phyloP scores from a whole-genome alignment of 2,888 invertebrate genomes.

The Limnephilus rhombicus region DNA sequence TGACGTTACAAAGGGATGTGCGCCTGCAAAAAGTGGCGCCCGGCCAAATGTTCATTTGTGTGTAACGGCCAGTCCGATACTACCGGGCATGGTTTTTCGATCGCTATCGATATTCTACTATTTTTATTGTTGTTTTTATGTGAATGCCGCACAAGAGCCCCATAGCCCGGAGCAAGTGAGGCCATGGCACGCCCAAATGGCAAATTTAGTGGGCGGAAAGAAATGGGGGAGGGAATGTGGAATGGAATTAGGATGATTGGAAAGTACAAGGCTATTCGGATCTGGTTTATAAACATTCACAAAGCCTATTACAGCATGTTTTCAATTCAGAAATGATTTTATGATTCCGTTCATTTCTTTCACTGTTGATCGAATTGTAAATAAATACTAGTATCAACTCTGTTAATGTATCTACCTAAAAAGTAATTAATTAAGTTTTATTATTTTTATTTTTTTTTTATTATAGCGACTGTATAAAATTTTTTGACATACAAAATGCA shows the following conservation, averaged over 20 bases:
- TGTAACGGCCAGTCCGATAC: conserved; percentile 60
- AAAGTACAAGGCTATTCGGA: background rate
- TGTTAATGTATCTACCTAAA: too few species aligned
- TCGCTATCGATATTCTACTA: conserved; percentile 4
- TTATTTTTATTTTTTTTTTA: too few species aligned
- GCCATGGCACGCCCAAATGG: background rate
- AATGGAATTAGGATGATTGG: background rate
- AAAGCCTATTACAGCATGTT: background rate
- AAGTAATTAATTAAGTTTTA: too few species aligned
- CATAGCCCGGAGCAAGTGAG: background rate
- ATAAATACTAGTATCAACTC: background rate
- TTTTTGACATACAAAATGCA: too few species aligned
- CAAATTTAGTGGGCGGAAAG: background rate
- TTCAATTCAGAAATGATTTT: background rate
- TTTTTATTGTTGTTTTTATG: background rate
- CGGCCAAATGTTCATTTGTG: conserved; percentile 65
- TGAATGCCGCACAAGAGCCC: background rate
- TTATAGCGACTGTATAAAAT: too few species aligned
- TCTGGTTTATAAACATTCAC: background rate
- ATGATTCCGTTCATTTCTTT: background rate
- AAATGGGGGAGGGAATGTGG: background rate
- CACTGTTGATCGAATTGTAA: background rate
- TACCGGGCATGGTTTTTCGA: conserved; percentile 25
- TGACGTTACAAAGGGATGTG: conserved; percentile 55
- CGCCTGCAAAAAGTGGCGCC: conserved; percentile 53